Evolutionary conservation across 2,888 invertebrate genomes (phyloP).

Genomic region (Oxystoma pomonae): DNA sequence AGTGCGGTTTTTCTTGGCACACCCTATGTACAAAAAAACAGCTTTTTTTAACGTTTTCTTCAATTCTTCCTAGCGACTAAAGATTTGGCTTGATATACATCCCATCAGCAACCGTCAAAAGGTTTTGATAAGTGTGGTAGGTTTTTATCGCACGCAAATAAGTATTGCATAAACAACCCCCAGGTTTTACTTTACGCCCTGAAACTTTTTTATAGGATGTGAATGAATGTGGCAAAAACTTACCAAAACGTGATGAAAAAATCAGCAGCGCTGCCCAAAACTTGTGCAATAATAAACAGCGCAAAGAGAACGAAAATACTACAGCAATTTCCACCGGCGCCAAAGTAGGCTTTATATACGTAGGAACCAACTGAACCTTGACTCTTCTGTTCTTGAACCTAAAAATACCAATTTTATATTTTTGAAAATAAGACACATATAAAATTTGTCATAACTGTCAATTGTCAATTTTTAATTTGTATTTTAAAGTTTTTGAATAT

Average conservation of each 20-base stretch:
- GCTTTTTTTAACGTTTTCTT: too few relatives aligned
- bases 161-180: too few relatives aligned
- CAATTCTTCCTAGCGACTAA: too few relatives aligned
- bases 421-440: constrained; percentile 8
- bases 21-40: too few relatives aligned
- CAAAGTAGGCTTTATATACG: constrained; percentile 68
- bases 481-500: not conserved
- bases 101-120: too few relatives aligned
- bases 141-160: too few relatives aligned
- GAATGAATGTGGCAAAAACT: too few relatives aligned
- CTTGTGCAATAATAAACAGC: constrained; percentile 65
- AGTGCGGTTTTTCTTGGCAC: too few relatives aligned
- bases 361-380: constrained; percentile 53
- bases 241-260: constrained; percentile 79
- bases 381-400: constrained; percentile 57
- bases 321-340: constrained; percentile 68
- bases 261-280: constrained; percentile 74
- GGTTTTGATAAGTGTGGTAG: too few relatives aligned
- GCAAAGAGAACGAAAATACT: constrained; percentile 58
- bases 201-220: too few relatives aligned
- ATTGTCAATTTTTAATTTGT: not conserved
- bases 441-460: not conserved
- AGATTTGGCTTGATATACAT: too few relatives aligned
- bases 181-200: too few relatives aligned
- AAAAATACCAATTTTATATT: not conserved